Evolutionary conservation across 2,113 vertebrate genomes (phyloP), one percentile per base, ranked within the genome.

Genomic region (Seriola dumerili): DNA sequence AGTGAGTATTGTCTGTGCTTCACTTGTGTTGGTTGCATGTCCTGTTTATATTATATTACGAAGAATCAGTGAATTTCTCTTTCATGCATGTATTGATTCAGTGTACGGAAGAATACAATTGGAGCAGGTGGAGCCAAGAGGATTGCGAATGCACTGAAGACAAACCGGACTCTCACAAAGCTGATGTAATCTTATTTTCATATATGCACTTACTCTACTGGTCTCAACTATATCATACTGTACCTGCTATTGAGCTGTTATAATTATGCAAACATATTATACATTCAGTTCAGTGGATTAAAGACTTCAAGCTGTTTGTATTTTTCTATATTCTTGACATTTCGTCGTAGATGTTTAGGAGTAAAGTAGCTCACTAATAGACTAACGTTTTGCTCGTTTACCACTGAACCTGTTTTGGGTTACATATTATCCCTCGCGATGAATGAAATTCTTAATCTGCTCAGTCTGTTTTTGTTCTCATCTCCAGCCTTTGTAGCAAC

Each of bases 401-500:
- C 12, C 23, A 40, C 2, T 42, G 0, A 76, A 21, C 3, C 50
- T 71, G 19, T 50, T 5, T 38, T 32, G 1, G 12, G 34, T 42
- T 5, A 58, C n/a, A 58, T 57, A 10, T 19, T 54, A 10, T 58
- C 25, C 0, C 0, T 44, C 8, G 55, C 19, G 40, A 42, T 10
- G 8, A 42, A 42, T 42, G 5, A 19, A 17, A 25, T 50, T 4
- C 16, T 5, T 61, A 72, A 66, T 62, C 46, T 48, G 25, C 36
- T 0, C 5, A 4, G 1, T 61, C 19, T 79, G 3, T 81, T 52
- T 67, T 34, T 70, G 19, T 63, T 75, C 17, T 65, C 34, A 40
- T 19, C 29, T 69, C 16, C 70, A 99, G 98, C 65, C 92, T 99
- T 63, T 97, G 97, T 14, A 95, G 97, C 76, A 99, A 99, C 92